These are phyloP conservation scores for Diacarnus erythraeanus DNA, from an alignment of 37 sponge, comb jelly and placozoan genomes.

Conservation along the genomic window DNA sequence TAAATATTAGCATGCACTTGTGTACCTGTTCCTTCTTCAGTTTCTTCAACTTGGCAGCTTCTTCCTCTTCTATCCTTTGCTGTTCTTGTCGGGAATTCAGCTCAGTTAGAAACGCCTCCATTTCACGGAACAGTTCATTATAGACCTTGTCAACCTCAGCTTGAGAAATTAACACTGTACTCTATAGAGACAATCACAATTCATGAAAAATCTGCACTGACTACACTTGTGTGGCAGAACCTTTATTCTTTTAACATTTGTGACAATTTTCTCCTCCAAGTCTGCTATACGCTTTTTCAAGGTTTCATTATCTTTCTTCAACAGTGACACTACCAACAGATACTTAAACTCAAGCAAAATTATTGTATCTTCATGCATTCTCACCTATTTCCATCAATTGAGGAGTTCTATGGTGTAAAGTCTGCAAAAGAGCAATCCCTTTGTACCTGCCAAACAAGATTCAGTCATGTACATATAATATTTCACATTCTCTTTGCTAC, in stretches of 20 bases:
- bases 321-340: conserved; percentile 42
- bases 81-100: conserved; percentile 48
- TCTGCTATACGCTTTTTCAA: conserved; percentile 26
- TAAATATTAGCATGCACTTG: not conserved
- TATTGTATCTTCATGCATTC: not conserved
- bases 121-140: conserved; percentile 16
- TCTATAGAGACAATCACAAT: not conserved
- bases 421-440: conserved; percentile 15
- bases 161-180: conserved; percentile 4
- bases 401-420: conserved; percentile 20
- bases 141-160: conserved; percentile 39
- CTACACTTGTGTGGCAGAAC: not conserved
- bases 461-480: not conserved
- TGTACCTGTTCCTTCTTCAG: conserved; percentile 37
- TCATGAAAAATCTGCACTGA: not conserved
- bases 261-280: conserved; percentile 40
- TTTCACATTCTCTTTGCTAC: not conserved
- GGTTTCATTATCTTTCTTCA: conserved; percentile 66
- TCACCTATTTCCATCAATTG: conserved; percentile 34
- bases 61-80: conserved; percentile 63
- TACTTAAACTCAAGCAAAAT: too few relatives aligned
- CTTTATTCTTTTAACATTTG: conserved; percentile 44
- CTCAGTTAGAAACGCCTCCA: conserved; percentile 49
- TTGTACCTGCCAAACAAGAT: conserved; percentile 35
- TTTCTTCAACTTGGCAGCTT: conserved; percentile 28